A percentile compares a stretch with the other conserved stretches of the same genome.
These are phyloP conservation scores for Metellina segmentata DNA, from an alignment of 2,888 invertebrate species.

Conservation along the genomic window DNA sequence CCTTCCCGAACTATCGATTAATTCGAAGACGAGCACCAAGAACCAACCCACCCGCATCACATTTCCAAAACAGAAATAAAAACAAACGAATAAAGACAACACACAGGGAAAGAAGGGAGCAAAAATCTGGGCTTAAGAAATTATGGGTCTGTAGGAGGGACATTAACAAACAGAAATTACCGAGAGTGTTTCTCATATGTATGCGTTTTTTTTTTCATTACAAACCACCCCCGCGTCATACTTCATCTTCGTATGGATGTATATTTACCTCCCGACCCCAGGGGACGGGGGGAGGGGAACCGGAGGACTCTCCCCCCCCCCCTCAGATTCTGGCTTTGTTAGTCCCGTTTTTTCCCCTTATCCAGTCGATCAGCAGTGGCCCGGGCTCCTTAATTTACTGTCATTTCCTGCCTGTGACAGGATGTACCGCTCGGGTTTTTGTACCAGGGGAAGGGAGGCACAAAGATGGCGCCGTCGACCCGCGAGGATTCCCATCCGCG, in stretches of 20 bases:
- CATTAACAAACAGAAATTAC: constrained; percentile 75
- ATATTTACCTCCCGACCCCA: constrained; percentile 52
- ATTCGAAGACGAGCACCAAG: neutral
- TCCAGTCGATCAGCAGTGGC: constrained; percentile 73
- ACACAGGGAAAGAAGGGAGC: neutral
- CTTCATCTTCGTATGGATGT: constrained; percentile 40
- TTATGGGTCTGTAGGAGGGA: constrained; percentile 33
- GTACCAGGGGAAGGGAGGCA: constrained; percentile 30
- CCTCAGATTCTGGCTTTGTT: constrained; percentile 21
- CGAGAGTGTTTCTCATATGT: constrained; percentile 62
- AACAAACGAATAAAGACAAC: constrained; percentile 20
- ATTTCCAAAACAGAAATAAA: constrained; percentile 19
- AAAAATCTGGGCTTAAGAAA: constrained; percentile 63
- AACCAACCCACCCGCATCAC: constrained; percentile 16
- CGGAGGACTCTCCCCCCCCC: neutral
- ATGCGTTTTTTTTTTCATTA: constrained; percentile 34
- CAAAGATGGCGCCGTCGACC: constrained; percentile 70
- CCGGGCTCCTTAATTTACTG: constrained; percentile 76
- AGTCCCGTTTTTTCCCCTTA: constrained; percentile 34
- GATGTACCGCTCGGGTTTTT: constrained; percentile 42
- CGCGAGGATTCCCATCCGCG: constrained; percentile 73
- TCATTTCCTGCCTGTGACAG: constrained; percentile 76
- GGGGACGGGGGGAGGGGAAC: neutral
- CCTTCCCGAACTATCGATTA: neutral
- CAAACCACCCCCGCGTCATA: constrained; percentile 12